phyloP scores from a whole-genome alignment of 2,113 vertebrate genomes.

The Brachyhypopomus gauderio region DNA sequence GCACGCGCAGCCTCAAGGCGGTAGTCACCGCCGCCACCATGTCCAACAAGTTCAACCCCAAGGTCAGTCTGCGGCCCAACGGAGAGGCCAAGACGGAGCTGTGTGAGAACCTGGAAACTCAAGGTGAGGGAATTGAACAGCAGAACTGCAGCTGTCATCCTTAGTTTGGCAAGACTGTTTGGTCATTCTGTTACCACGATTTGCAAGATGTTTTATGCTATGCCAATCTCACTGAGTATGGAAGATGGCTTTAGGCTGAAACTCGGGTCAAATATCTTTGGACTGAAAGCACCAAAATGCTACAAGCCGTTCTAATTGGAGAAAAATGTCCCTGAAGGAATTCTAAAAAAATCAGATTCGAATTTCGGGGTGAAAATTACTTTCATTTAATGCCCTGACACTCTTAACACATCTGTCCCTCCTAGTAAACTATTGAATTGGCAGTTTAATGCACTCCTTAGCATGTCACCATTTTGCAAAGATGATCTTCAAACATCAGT shows the following conservation, averaged over 20 bases:
- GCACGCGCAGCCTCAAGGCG: conserved; percentile 94
- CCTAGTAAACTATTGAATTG: not conserved
- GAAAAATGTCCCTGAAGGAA: not conserved
- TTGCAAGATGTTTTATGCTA: not conserved
- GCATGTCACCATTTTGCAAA: conserved; percentile 3
- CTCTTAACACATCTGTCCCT: not conserved
- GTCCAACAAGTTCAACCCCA: conserved; percentile 99
- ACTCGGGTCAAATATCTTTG: not conserved
- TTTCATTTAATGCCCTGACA: not conserved
- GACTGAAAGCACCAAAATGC: not conserved
- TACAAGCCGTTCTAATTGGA: not conserved
- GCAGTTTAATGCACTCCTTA: conserved; percentile 19
- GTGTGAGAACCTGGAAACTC: conserved; percentile 94
- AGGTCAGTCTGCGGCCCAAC: conserved; percentile 91
- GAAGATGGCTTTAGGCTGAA: conserved; percentile 10
- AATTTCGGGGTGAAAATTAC: conserved; percentile 3
- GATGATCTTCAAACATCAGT: conserved; percentile 13
- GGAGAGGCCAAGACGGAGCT: conserved; percentile 97
- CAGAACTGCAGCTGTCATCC: not conserved
- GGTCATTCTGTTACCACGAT: not conserved
- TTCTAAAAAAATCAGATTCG: not conserved
- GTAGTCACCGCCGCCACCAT: conserved; percentile 97
- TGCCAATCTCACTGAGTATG: not conserved
- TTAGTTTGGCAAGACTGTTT: not conserved
- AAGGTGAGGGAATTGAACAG: conserved; percentile 76